phyloP scores from a whole-genome alignment of 2,888 invertebrate species.

The Drosophila buzzatii region DNA sequence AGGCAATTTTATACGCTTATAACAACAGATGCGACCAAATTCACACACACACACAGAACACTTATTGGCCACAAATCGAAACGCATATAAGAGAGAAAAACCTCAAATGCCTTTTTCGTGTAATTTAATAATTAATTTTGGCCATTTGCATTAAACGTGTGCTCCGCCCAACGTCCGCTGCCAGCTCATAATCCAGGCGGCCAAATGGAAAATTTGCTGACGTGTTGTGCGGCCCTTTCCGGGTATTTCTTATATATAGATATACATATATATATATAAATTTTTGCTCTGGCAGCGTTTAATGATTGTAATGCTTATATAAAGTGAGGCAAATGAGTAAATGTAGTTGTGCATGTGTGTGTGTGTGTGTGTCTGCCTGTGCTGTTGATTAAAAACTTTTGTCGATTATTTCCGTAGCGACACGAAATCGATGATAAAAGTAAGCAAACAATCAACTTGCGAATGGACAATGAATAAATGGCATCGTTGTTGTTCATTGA shows the following conservation, averaged over 20 bases:
- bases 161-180: not conserved
- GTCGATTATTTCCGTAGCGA: slow-evolving; percentile 67
- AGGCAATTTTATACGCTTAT: slow-evolving; percentile 34
- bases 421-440: slow-evolving; percentile 77
- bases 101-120: slow-evolving; percentile 72
- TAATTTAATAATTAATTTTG: slow-evolving; percentile 81
- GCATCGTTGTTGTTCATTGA: slow-evolving; percentile 25
- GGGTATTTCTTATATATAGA: not conserved
- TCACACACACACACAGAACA: not conserved
- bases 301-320: slow-evolving; percentile 43
- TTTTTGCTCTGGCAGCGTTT: slow-evolving; percentile 22
- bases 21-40: slow-evolving; percentile 28
- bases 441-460: slow-evolving; percentile 76
- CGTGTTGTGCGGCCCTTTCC: slow-evolving; percentile 30
- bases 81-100: slow-evolving; percentile 40
- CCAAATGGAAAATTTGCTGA: slow-evolving; percentile 47
- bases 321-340: slow-evolving; percentile 37
- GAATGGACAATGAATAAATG: slow-evolving; percentile 57
- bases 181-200: slow-evolving; percentile 49
- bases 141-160: slow-evolving; percentile 68
- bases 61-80: slow-evolving; percentile 54
- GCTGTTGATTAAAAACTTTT: slow-evolving; percentile 78
- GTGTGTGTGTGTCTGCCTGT: slow-evolving; percentile 10
- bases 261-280: not conserved
- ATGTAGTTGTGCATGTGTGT: slow-evolving; percentile 8